These are phyloP conservation scores for Orchestes rusci DNA, from an alignment of 2,888 invertebrate species.

Conservation along the genomic window DNA sequence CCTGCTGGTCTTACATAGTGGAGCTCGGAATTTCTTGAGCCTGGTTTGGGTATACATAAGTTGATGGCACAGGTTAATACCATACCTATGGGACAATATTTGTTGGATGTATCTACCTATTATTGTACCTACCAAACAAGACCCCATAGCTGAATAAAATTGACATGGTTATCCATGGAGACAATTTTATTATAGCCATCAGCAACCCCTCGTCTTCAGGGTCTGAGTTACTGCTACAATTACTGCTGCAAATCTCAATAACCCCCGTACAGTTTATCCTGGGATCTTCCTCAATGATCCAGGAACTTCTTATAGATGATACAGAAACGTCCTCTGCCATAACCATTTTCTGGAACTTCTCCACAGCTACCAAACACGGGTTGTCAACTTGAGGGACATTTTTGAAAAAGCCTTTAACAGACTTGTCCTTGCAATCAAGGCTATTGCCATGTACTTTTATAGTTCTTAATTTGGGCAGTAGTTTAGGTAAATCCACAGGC, in stretches of 20 bases:
- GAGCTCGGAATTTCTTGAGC: too few relatives aligned
- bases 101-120: neutral
- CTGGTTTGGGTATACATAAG: conserved; percentile 9
- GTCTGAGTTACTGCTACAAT: neutral
- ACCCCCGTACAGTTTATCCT: neutral
- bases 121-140: conserved; percentile 22
- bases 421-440: conserved; percentile 50
- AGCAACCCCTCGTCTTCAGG: conserved; percentile 10
- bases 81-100: conserved; percentile 16
- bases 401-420: conserved; percentile 37
- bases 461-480: conserved; percentile 46
- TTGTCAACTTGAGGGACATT: conserved; percentile 35
- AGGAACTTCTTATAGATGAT: conserved; percentile 32
- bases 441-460: conserved; percentile 50
- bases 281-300: conserved; percentile 40
- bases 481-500: conserved; percentile 45
- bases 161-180: conserved; percentile 18
- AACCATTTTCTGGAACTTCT: conserved; percentile 46
- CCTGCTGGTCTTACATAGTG: too few relatives aligned
- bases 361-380: conserved; percentile 11
- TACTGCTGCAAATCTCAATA: conserved; percentile 18
- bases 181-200: conserved; percentile 21
- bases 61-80: conserved; percentile 9
- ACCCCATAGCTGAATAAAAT: conserved; percentile 24
- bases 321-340: conserved; percentile 36